Conservation (phyloP, 1,140 invertebrate genomes). For the Euwallacea similis region DNA sequence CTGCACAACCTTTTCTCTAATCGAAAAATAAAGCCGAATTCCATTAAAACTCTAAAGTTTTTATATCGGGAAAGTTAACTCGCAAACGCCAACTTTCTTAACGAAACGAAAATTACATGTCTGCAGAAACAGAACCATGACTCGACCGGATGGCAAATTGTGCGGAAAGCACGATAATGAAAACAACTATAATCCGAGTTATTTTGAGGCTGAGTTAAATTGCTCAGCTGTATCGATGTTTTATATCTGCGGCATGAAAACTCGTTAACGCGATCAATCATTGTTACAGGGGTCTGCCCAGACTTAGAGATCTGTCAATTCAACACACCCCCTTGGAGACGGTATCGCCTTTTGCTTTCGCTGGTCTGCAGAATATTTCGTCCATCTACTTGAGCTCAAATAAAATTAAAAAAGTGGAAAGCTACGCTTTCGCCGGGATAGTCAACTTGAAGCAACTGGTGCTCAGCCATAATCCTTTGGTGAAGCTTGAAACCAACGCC, state of each 20-base stretch:
- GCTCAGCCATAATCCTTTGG: constrained; percentile 75
- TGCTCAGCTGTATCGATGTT: not conserved
- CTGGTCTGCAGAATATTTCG: constrained; percentile 77
- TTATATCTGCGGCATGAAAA: not conserved
- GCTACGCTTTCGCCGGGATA: constrained; percentile 79
- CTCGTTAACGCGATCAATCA: not conserved
- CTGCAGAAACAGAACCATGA: constrained; percentile 15
- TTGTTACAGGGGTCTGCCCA: constrained; percentile 64
- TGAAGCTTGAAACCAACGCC: constrained; percentile 71
- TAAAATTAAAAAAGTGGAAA: constrained; percentile 74
- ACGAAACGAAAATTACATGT: constrained; percentile 16
- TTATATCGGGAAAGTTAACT: not conserved
- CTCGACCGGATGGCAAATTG: constrained; percentile 19
- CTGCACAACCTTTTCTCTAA: not conserved
- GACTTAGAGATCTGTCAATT: constrained; percentile 75
- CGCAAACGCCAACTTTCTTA: not conserved
- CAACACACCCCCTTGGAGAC: constrained; percentile 76
- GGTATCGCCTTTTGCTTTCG: constrained; percentile 77
- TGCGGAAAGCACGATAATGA: constrained; percentile 25
- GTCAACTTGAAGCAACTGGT: constrained; percentile 76
- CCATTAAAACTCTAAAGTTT: not conserved
- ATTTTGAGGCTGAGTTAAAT: constrained; percentile 8
- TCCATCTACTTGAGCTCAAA: constrained; percentile 76
- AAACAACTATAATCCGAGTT: constrained; percentile 14
- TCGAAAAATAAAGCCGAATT: constrained; percentile 1